Evolutionary conservation across 1,140 invertebrate species (phyloP).

Genomic region (Nephila pilipes): DNA sequence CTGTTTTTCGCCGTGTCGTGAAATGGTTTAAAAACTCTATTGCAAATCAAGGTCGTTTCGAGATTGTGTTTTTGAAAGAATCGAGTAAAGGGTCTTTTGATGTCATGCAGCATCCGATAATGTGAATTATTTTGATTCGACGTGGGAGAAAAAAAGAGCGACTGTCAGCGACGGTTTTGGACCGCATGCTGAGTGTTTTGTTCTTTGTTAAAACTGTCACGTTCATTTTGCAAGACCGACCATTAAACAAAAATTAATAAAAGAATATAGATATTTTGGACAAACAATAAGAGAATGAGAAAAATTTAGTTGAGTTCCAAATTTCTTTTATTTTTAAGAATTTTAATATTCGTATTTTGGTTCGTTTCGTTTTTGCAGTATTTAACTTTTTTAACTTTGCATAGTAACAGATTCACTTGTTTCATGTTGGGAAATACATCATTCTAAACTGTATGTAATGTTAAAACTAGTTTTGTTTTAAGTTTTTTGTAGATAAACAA

Average conservation of each 20-base stretch:
- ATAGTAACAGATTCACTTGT: no score
- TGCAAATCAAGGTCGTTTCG: background rate
- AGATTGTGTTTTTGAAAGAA: constrained; percentile 21
- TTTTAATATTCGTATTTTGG: no score
- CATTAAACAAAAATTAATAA: background rate
- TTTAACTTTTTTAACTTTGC: no score
- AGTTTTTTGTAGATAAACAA: no score
- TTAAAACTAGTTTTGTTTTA: no score
- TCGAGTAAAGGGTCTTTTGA: background rate
- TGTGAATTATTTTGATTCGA: background rate
- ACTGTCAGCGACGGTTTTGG: background rate
- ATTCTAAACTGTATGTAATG: no score
- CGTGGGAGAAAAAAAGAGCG: background rate
- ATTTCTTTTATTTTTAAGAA: no score
- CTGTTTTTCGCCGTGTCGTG: background rate
- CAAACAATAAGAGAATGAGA: no score
- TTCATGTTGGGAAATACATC: no score
- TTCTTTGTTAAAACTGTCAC: background rate
- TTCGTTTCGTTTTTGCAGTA: no score
- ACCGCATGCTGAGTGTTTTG: background rate
- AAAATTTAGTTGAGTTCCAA: no score
- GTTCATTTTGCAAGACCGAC: background rate
- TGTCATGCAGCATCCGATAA: constrained; percentile 3
- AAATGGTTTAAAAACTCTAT: background rate
- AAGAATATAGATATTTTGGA: background rate